Evolutionary conservation across 2,113 vertebrate genomes (phyloP).

Genomic region (Megaceryle torquata): DNA sequence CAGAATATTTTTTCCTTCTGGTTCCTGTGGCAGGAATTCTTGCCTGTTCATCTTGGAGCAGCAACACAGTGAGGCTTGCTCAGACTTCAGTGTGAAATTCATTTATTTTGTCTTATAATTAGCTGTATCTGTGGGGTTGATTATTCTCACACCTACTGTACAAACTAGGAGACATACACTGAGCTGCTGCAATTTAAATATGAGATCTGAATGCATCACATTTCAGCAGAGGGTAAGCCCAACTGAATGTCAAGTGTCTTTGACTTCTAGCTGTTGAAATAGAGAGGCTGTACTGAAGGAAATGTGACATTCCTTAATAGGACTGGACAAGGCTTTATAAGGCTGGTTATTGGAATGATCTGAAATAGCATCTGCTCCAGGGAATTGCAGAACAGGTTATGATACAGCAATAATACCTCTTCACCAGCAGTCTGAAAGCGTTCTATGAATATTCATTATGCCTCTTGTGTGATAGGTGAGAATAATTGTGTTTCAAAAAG

Average conservation of each 20-base stretch:
- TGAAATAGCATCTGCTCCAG: background rate
- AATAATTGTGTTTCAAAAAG: background rate
- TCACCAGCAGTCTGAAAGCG: background rate
- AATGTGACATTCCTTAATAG: background rate
- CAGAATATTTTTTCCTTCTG: background rate
- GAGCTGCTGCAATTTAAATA: background rate
- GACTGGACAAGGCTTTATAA: background rate
- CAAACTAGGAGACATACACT: background rate
- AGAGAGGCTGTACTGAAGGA: background rate
- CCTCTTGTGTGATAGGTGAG: background rate
- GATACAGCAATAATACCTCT: background rate
- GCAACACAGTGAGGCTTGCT: background rate
- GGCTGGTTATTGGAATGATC: background rate
- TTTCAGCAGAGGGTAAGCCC: background rate
- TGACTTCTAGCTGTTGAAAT: background rate
- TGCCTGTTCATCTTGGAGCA: background rate
- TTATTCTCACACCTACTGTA: background rate
- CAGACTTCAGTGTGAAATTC: background rate
- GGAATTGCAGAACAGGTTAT: background rate
- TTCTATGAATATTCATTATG: background rate
- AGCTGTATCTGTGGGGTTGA: background rate
- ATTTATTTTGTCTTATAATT: background rate
- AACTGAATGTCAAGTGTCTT: background rate
- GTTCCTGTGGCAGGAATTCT: background rate
- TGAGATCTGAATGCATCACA: background rate